Conservation (phyloP, 1,140 invertebrate genomes). For the Tetragnatha versicolor region DNA sequence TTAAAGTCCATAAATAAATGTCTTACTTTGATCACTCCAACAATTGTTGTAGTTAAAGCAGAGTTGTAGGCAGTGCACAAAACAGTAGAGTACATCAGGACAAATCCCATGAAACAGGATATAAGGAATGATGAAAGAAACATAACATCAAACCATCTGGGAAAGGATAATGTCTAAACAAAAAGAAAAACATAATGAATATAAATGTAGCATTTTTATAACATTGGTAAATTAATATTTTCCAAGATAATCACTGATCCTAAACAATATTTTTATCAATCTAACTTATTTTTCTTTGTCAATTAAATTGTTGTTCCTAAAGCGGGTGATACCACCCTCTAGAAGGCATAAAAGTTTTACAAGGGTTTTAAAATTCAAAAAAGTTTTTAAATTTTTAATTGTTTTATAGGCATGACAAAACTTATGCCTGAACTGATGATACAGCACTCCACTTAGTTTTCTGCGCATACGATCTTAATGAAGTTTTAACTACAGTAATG, state of each 20-base stretch:
- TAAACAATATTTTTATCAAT: background rate
- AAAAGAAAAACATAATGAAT: background rate
- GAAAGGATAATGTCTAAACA: slow-evolving; percentile 70
- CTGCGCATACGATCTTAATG: too few species aligned
- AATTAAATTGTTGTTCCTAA: too few species aligned
- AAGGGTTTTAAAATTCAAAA: too few species aligned
- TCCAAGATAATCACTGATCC: background rate
- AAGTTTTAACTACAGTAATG: too few species aligned
- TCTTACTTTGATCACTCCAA: slow-evolving; percentile 89
- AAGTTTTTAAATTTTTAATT: too few species aligned
- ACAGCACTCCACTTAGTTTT: too few species aligned
- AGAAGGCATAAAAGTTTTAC: too few species aligned
- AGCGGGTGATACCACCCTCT: too few species aligned
- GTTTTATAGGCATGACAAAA: too few species aligned
- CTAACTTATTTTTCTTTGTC: too few species aligned
- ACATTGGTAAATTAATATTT: background rate
- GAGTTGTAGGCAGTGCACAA: slow-evolving; percentile 96
- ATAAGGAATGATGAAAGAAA: slow-evolving; percentile 86
- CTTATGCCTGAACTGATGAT: too few species aligned
- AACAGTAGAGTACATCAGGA: slow-evolving; percentile 93
- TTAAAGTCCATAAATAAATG: too few species aligned
- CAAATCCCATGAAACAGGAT: slow-evolving; percentile 96
- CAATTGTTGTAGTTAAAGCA: slow-evolving; percentile 96
- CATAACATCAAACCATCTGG: slow-evolving; percentile 75
- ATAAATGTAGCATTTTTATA: background rate